Percentiles rank a stretch among this genome's conserved stretches.
Evolutionary conservation across 2,797 vertebrate species (phyloP).

Genomic region (Microctenopoma lineatum): DNA sequence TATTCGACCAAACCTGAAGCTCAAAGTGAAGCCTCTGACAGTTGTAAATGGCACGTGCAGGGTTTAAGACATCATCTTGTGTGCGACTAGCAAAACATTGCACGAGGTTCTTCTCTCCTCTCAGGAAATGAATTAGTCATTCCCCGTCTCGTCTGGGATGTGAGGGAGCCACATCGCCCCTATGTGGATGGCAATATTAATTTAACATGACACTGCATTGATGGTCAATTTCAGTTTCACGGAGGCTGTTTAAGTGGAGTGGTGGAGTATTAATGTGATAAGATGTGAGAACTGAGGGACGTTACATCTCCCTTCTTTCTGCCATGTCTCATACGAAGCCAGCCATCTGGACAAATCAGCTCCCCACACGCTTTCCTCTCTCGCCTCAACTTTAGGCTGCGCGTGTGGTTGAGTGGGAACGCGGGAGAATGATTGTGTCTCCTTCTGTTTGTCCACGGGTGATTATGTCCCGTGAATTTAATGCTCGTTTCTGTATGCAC

Average conservation of each 20-base stretch:
- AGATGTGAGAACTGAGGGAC: constrained; percentile 88
- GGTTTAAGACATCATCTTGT: constrained; percentile 37
- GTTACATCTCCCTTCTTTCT: constrained; percentile 88
- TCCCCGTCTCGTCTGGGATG: constrained; percentile 80
- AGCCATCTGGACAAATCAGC: constrained; percentile 90
- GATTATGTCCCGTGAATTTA: constrained; percentile 58
- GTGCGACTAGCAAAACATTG: constrained; percentile 56
- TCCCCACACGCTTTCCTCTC: constrained; percentile 86
- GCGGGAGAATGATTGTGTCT: constrained; percentile 51
- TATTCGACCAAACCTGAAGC: constrained; percentile 22
- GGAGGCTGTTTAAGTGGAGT: constrained; percentile 87
- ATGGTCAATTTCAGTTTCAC: constrained; percentile 88
- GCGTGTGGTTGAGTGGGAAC: constrained; percentile 45
- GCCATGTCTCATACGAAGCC: constrained; percentile 91
- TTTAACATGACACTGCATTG: constrained; percentile 89
- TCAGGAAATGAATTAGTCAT: constrained; percentile 85
- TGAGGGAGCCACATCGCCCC: constrained; percentile 80
- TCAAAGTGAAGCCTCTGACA: constrained; percentile 24
- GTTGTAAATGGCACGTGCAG: constrained; percentile 37
- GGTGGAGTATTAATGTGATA: constrained; percentile 86
- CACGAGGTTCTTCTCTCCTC: constrained; percentile 71
- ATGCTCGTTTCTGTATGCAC: constrained; percentile 47
- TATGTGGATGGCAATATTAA: constrained; percentile 84
- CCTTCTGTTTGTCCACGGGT: constrained; percentile 61
- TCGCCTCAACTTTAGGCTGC: constrained; percentile 84